A percentile compares a stretch with the other conserved stretches of the same genome.
These are phyloP conservation scores for Rhegmatorhina hoffmannsi DNA, from an alignment of 2,113 vertebrate species.

Conservation along the genomic window DNA sequence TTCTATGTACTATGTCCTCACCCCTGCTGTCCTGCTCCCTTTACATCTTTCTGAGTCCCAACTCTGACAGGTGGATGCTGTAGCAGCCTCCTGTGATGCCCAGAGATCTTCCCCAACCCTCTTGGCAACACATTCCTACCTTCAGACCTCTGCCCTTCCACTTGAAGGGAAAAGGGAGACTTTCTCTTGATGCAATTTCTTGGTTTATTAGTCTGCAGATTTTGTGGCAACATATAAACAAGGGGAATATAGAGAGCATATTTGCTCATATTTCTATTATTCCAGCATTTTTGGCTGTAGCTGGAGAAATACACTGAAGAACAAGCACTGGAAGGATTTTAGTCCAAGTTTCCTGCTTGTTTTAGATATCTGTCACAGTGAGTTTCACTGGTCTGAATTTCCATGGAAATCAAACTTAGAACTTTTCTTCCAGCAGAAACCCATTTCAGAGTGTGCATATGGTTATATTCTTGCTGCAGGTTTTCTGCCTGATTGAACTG, in stretches of 20 bases:
- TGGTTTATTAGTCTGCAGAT: background rate
- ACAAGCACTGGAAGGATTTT: background rate
- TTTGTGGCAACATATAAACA: background rate
- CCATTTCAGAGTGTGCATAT: background rate
- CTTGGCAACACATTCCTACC: background rate
- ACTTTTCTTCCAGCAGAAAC: background rate
- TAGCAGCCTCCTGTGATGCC: too few species aligned
- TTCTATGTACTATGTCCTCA: background rate
- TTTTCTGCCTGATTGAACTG: background rate
- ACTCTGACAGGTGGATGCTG: accelerated
- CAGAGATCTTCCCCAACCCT: background rate
- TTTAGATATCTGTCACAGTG: background rate
- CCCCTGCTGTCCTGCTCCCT: accelerated
- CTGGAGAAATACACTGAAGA: background rate
- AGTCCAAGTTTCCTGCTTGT: background rate
- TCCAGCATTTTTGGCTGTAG: background rate
- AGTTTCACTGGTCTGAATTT: background rate
- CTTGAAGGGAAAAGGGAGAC: background rate
- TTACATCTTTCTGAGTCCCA: background rate
- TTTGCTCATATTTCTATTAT: background rate
- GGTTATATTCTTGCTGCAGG: background rate
- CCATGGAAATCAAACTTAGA: background rate
- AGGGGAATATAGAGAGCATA: background rate
- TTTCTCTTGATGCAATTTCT: background rate
- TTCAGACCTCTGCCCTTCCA: background rate